phyloP scores from a whole-genome alignment of 2,797 vertebrate species.

The Sebastes melanostomus region DNA sequence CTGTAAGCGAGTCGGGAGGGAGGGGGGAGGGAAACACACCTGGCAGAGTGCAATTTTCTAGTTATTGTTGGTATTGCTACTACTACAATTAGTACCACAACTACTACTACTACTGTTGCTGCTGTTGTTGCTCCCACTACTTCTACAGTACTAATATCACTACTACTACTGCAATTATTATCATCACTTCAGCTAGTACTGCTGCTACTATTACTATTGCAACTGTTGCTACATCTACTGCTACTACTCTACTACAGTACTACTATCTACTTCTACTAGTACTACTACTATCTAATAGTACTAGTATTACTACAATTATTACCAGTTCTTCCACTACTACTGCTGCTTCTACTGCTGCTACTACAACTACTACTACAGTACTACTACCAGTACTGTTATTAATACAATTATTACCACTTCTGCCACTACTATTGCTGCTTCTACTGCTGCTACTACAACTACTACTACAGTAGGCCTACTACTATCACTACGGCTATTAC shows the following conservation, averaged over 20 bases:
- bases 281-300: not conserved
- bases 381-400: not conserved
- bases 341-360: not conserved
- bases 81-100: too few species aligned
- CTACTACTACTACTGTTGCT: not conserved
- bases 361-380: not conserved
- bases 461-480: too few species aligned
- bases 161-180: not conserved
- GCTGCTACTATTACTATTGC: too few species aligned
- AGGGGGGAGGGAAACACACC: too few species aligned
- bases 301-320: not conserved
- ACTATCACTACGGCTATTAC: too few species aligned
- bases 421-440: not conserved
- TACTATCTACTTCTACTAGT: too few species aligned
- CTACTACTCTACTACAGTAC: not conserved
- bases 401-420: too few species aligned
- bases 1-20: too few species aligned
- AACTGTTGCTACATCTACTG: not conserved
- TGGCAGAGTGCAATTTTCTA: too few species aligned
- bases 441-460: too few species aligned
- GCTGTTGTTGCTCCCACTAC: not conserved
- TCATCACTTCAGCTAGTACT: too few species aligned
- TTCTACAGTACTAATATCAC: not conserved
- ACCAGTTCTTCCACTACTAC: not conserved
- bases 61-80: not conserved